Percentiles rank a stretch among this genome's conserved stretches.
Conservation (phyloP, 1,140 invertebrate species). For the Agrypnia vestita region DNA sequence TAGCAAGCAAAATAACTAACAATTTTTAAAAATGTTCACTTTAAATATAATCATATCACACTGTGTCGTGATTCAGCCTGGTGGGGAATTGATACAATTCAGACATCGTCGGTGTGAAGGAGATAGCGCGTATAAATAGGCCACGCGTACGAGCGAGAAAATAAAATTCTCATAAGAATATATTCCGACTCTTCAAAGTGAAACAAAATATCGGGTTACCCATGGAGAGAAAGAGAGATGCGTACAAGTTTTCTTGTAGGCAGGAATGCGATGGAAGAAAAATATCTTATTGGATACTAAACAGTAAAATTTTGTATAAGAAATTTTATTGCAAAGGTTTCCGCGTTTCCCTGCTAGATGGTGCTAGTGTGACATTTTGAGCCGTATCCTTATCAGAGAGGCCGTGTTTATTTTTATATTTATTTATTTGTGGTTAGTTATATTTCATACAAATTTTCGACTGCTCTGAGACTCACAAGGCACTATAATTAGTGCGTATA, state of each 20-base stretch:
- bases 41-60: background rate
- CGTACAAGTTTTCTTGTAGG: slow-evolving; percentile 10
- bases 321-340: slow-evolving; percentile 54
- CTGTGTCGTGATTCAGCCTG: slow-evolving; percentile 11
- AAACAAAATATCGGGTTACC: slow-evolving; percentile 42
- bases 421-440: no score
- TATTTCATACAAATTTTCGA: no score
- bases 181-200: background rate
- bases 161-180: slow-evolving; percentile 38
- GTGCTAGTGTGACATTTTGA: slow-evolving; percentile 51
- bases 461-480: no score
- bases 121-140: slow-evolving; percentile 9
- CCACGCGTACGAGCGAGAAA: slow-evolving; percentile 12
- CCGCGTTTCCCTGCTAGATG: slow-evolving; percentile 55
- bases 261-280: slow-evolving; percentile 47
- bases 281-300: slow-evolving; percentile 58
- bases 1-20: no score
- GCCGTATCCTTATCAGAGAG: background rate
- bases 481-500: no score
- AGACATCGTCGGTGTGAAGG: background rate
- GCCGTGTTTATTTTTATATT: background rate
- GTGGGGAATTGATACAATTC: slow-evolving; percentile 27
- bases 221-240: slow-evolving; percentile 23
- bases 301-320: slow-evolving; percentile 58
- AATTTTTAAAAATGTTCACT: no score